Evolutionary conservation across 2,797 vertebrate species (phyloP).

Genomic region (Hyperoplus lanceolatus): DNA sequence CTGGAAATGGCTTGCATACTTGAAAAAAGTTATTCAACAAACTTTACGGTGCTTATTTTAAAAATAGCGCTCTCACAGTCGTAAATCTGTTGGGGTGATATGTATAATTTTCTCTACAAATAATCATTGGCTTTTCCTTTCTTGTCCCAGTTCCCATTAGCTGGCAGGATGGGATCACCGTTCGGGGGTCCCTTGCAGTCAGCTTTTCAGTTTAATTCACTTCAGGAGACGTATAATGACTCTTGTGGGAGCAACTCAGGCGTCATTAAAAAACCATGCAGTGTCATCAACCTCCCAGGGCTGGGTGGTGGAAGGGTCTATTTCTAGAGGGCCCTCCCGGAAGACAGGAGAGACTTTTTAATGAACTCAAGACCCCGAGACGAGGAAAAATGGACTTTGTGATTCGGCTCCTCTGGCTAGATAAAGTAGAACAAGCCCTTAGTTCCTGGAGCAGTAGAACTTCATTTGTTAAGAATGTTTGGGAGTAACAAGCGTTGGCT

Average conservation of each 20-base stretch:
- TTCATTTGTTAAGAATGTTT: constrained; percentile 48
- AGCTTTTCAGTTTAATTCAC: constrained; percentile 58
- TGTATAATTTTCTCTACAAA: constrained; percentile 29
- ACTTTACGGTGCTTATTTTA: constrained; percentile 14
- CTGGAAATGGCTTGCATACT: background rate
- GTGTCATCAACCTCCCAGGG: constrained; percentile 46
- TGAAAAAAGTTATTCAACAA: constrained; percentile 27
- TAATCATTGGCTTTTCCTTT: constrained; percentile 27
- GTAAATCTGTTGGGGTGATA: constrained; percentile 15
- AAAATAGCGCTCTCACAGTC: constrained; percentile 5
- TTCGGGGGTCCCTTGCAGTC: constrained; percentile 42
- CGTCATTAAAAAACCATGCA: constrained; percentile 76
- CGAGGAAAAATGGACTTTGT: constrained; percentile 48
- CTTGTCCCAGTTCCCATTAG: constrained; percentile 47
- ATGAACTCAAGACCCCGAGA: constrained; percentile 66
- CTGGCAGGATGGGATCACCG: constrained; percentile 35
- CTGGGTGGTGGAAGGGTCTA: constrained; percentile 59
- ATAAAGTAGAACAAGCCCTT: constrained; percentile 22
- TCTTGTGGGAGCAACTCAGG: constrained; percentile 66
- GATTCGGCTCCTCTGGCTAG: constrained; percentile 36
- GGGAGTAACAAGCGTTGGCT: constrained; percentile 40
- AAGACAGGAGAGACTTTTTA: constrained; percentile 70
- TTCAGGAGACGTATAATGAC: constrained; percentile 64
- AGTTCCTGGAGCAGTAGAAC: constrained; percentile 18
- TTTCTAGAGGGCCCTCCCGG: constrained; percentile 63